Base-by-base conservation (phyloP, 1,140 invertebrate species). In the Ceratitis capitata region DNA sequence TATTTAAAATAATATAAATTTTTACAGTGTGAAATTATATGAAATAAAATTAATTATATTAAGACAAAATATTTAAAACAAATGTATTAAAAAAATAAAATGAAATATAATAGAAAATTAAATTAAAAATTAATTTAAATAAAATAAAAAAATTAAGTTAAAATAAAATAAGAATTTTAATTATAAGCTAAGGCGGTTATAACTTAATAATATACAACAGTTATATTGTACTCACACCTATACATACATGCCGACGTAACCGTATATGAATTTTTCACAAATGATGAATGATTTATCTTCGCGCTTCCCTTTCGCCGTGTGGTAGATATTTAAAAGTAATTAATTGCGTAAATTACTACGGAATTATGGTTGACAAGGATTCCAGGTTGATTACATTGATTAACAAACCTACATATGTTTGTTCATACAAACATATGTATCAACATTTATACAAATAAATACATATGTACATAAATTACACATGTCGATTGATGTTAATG, bases 331-430 rank as follows among this genome's bases (percentile, higher is more conserved):
- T 83, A 53, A 83, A 16, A 83, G 29, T 83, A 83, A 83, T 83
- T 83, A 83, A 83, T 83, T 83, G 47, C 49, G 47, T 51, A 83
- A 83, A 83, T 83, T 83, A 83, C 82, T 51, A 83, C 42, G 35
- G 49, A 83, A 83, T 51, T 45, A 32, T 83, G 82, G 82, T 83
- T 49, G 26, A 83, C 49, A 53, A 35, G 82, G 49, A 51, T 53
- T 53, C 47, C 49, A 45, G 82, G 51, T 83, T 83, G 47, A 83
- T 51, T 32, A 35, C 45, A 83, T 49, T 35, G 49, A 53, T 83
- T 83, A 74, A 45, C 69, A 32, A 83, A 51, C 49, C 26, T n/a
- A 16, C 26, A 83, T 47, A 83, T 32, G 29, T 69, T 9, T 14
- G 0, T 23, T 32, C 9, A 10, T 69, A 16, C 2, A 14, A 16